Base-by-base conservation (phyloP, 2,113 vertebrate genomes). In the Neofelis nebulosa region DNA sequence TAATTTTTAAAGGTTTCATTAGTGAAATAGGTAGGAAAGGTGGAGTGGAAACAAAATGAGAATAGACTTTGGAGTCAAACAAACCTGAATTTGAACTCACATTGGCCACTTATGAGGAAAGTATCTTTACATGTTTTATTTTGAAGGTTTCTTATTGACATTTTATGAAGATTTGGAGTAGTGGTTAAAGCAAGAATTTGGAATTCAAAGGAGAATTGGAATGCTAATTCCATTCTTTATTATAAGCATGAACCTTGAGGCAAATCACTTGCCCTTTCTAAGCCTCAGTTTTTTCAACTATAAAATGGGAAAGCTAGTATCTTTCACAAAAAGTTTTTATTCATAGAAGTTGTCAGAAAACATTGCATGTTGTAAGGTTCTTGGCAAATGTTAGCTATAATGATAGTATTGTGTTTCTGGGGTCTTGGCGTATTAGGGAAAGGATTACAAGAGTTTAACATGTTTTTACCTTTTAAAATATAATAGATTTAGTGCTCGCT, bases 351-450 rank as follows among this genome's bases (percentile, higher is more conserved):
- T 68, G 31, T 84, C 52, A 79, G 50, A 93, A 88, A 95, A n/a
- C 19, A 71, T 74, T 63, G 3, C 36, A 38, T 83, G 50, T 10
- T 63, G 1, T 41, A 36, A 76, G 33, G 29, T 69, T 9, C 55
- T 83, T 95, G 89, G 57, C 23, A 97, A 89, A 89, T 95, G 33
- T 50, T 96, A 57, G 31, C 45, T 95, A 41, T 36, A 89, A 52
- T 38, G 19, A 65, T 21, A 55, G 10, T 45, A 65, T 52, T 4
- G 52, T 86, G 85, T 85, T 93, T 73, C n/a, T 88, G 55, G 55
- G 57, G 13, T 87, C 80, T 27, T 94, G 82, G 25, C 27, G 38
- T 7, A 21, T 88, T 50, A 78, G 10, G 27, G 29, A 86, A 82
- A 93, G 89, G 13, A 84, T 65, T n/a, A 45, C 2, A 79, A 65